Evolutionary conservation across 2,113 vertebrate genomes (phyloP).

Genomic region (Phyllopteryx taeniolatus): DNA sequence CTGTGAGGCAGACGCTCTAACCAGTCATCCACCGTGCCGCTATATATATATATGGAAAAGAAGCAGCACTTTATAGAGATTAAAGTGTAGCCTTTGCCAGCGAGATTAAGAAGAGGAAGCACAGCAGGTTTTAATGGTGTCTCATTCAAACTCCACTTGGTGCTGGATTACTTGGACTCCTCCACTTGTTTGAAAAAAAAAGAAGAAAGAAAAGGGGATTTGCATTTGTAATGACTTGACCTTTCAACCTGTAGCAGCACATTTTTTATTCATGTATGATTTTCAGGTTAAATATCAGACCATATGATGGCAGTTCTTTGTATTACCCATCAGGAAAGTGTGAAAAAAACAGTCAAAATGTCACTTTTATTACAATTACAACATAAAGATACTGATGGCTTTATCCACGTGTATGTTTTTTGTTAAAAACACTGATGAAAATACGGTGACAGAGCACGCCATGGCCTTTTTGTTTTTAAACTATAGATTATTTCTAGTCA

Average conservation of each 20-base stretch:
- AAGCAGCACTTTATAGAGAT: background rate
- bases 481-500: no score
- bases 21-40: no score
- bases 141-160: background rate
- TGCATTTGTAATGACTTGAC: constrained; percentile 14
- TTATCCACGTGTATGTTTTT: background rate
- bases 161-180: constrained; percentile 1
- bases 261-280: constrained; percentile 9
- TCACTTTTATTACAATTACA: background rate
- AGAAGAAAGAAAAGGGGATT: background rate
- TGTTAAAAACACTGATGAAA: background rate
- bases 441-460: no score
- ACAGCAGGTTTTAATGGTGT: background rate
- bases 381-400: background rate
- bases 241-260: constrained; percentile 1
- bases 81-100: background rate
- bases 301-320: background rate
- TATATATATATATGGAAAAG: background rate
- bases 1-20: no score
- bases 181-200: background rate
- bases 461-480: background rate
- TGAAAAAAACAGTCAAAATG: background rate
- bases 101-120: constrained; percentile 6
- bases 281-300: constrained; percentile 3
- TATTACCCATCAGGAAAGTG: background rate